Conservation (phyloP, 2,113 vertebrate species). For the Mus spicilegus region DNA sequence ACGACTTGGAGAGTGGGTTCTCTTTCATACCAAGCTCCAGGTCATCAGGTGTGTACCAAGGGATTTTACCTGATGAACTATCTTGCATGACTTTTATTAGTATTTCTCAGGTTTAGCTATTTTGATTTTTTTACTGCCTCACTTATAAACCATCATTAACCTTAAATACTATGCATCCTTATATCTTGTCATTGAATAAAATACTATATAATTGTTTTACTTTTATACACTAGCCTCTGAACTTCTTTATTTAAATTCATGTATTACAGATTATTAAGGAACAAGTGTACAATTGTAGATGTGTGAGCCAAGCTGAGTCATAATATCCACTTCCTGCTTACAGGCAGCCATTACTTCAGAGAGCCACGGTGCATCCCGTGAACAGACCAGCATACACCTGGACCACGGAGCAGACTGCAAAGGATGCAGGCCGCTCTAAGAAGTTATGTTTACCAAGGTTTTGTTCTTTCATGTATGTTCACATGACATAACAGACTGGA, state of each 20-base stretch:
- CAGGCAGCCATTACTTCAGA: not conserved
- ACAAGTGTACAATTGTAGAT: not conserved
- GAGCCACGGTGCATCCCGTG: accelerated
- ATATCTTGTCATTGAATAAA: not conserved
- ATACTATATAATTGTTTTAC: not conserved
- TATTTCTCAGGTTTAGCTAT: slow-evolving; percentile 30
- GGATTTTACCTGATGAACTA: not conserved
- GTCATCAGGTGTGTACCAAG: not conserved
- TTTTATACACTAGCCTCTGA: not conserved
- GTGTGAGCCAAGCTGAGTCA: not conserved
- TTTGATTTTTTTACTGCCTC: not conserved
- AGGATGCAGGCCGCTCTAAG: not conserved
- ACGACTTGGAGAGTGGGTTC: not conserved
- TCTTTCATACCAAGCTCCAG: not conserved
- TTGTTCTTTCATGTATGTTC: not conserved
- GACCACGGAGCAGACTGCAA: not conserved
- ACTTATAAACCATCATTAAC: not conserved
- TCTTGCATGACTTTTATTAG: not conserved
- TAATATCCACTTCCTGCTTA: not conserved
- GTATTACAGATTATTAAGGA: not conserved
- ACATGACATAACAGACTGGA: not conserved
- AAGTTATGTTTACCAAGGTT: slow-evolving; percentile 9
- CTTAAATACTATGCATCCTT: not conserved
- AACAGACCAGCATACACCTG: not conserved
- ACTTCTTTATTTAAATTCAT: not conserved